Evolutionary conservation across 2,797 vertebrate genomes (phyloP).

Genomic region (Petrocephalus sullivani): DNA sequence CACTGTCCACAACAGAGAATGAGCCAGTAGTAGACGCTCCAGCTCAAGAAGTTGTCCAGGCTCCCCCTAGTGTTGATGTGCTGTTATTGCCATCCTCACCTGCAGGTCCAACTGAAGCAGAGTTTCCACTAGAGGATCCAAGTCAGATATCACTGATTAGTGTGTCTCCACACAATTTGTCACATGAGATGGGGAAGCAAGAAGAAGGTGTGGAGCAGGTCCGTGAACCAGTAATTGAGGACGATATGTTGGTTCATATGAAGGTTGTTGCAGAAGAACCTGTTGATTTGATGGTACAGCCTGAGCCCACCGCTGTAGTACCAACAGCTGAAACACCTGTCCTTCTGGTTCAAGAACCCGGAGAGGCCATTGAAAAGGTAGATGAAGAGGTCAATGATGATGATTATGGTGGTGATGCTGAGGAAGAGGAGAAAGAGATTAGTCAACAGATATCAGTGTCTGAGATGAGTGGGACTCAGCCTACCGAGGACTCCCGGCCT

Average conservation of each 20-base stretch:
- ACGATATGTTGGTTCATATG: conserved; percentile 41
- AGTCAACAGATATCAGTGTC: conserved; percentile 67
- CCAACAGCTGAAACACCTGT: neutral
- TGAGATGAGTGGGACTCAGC: conserved; percentile 72
- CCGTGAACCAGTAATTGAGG: conserved; percentile 25
- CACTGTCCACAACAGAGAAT: neutral
- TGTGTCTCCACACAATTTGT: conserved; percentile 28
- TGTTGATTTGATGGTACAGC: conserved; percentile 32
- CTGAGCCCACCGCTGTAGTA: conserved; percentile 37
- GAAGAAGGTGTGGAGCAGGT: conserved; percentile 28
- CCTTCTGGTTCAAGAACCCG: conserved; percentile 42
- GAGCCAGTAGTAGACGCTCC: conserved; percentile 6
- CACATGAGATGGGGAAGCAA: conserved; percentile 29
- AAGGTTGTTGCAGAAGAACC: conserved; percentile 19
- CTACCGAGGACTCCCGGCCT: conserved; percentile 66
- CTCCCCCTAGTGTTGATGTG: conserved; percentile 60
- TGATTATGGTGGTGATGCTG: conserved; percentile 56
- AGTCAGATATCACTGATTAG: conserved; percentile 26
- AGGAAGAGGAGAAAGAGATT: conserved; percentile 59
- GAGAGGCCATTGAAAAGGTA: conserved; percentile 34
- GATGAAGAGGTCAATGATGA: conserved; percentile 44
- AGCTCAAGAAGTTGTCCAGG: conserved; percentile 6
- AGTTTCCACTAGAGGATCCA: conserved; percentile 41
- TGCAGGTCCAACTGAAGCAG: conserved; percentile 35
- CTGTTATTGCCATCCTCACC: conserved; percentile 68